These are phyloP conservation scores for Rostratula benghalensis DNA, from an alignment of 2,113 vertebrate genomes.

Conservation along the genomic window DNA sequence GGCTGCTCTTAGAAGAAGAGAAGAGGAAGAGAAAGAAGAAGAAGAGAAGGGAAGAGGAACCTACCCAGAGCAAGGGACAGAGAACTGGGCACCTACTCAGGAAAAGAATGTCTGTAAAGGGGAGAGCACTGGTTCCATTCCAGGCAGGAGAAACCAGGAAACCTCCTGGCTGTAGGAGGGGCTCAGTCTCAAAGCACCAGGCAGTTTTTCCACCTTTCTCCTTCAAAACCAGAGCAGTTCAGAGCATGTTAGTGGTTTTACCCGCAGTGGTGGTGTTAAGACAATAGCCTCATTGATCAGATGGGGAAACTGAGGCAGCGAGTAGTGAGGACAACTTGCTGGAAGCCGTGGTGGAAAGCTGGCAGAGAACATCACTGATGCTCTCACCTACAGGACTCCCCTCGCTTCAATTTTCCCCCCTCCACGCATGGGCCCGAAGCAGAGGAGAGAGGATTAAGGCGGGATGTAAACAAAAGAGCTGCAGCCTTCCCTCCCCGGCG, in stretches of 20 bases:
- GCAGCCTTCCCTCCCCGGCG: not conserved
- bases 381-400: not conserved
- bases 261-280: not conserved
- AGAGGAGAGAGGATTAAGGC: not conserved
- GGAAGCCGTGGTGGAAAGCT: not conserved
- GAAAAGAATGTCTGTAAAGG: not conserved
- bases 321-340: not conserved
- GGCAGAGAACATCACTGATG: not conserved
- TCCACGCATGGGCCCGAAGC: fast-evolving
- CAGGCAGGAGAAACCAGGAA: not conserved
- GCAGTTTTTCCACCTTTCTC: not conserved
- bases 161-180: not conserved
- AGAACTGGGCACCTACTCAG: fast-evolving
- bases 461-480: not conserved
- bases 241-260: too few relatives aligned
- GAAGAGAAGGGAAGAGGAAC: not conserved
- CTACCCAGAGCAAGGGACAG: not conserved
- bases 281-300: not conserved
- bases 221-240: not conserved
- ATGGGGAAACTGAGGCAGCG: not conserved
- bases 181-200: not conserved
- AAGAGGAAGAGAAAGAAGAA: too few relatives aligned
- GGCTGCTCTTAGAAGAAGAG: too few relatives aligned
- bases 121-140: fast-evolving
- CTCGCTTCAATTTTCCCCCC: not conserved